Conservation (phyloP, 2,888 invertebrate genomes). For the Nemapogon koenigi region DNA sequence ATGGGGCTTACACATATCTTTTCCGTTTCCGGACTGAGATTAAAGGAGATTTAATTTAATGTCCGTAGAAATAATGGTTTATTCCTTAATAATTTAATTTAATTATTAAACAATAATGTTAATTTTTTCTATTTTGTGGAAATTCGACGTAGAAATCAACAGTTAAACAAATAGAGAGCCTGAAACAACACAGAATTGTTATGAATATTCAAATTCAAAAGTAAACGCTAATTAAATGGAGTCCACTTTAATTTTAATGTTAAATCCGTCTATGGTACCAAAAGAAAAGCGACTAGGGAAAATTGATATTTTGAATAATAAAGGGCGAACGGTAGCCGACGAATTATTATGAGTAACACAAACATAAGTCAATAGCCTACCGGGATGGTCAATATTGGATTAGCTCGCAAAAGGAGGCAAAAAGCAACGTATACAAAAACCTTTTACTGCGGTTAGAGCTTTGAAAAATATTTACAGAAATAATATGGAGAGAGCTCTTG, state of each 20-base stretch:
- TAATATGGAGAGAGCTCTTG: constrained; percentile 33
- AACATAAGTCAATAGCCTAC: constrained; percentile 63
- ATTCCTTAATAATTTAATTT: no score
- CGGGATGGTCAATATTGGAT: constrained; percentile 64
- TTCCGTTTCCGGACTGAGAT: constrained; percentile 7
- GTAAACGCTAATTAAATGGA: constrained; percentile 6
- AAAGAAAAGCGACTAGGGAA: constrained; percentile 25
- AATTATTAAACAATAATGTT: no score
- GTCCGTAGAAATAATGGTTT: no score
- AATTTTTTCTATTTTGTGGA: no score
- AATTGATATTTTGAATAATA: constrained; percentile 65
- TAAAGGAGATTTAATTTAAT: no score
- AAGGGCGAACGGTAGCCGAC: constrained; percentile 34
- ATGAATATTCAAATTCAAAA: constrained; percentile 4
- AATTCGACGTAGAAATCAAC: no score
- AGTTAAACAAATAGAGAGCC: no score
- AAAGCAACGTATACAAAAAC: constrained; percentile 66
- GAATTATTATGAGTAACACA: constrained; percentile 62
- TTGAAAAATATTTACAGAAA: constrained; percentile 55
- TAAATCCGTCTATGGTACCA: constrained; percentile 3
- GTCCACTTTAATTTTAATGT: constrained; percentile 7
- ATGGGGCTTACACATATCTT: constrained; percentile 3
- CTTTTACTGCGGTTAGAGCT: constrained; percentile 58
- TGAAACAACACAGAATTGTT: no score
- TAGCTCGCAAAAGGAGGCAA: constrained; percentile 63